Conservation (phyloP, 2,113 vertebrate species). For the Pachyramphus minor region DNA sequence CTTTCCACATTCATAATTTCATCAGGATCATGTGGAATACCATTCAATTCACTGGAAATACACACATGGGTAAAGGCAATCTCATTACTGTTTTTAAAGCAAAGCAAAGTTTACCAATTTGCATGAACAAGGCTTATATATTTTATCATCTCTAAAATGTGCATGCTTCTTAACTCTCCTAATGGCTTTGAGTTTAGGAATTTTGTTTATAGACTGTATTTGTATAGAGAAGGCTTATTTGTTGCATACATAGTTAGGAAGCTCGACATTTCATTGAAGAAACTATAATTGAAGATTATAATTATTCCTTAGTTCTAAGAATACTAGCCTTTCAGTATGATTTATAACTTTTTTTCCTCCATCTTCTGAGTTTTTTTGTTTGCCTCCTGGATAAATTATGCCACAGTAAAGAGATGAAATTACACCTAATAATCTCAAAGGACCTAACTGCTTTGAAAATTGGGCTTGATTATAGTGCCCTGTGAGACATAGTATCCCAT, state of each 20-base stretch:
- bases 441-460: not conserved
- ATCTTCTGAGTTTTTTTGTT: not conserved
- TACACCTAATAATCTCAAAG: not conserved
- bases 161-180: not conserved
- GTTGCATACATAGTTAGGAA: not conserved
- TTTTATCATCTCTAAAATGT: not conserved
- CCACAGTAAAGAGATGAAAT: not conserved
- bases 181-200: not conserved
- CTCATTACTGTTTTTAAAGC: not conserved
- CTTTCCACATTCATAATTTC: not conserved
- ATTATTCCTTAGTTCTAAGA: not conserved
- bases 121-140: not conserved
- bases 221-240: not conserved
- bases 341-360: not conserved
- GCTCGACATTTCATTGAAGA: not conserved
- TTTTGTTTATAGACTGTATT: not conserved
- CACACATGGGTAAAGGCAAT: not conserved
- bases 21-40: not conserved
- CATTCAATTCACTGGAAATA: not conserved
- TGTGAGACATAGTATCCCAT: not conserved
- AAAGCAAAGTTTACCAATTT: not conserved
- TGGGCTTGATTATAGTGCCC: not conserved
- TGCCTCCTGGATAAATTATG: not conserved
- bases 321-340: not conserved
- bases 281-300: not conserved